Evolutionary conservation across 2,888 invertebrate species (phyloP), one percentile per base, ranked within the genome.

Genomic region (Mactromeris polynyma): DNA sequence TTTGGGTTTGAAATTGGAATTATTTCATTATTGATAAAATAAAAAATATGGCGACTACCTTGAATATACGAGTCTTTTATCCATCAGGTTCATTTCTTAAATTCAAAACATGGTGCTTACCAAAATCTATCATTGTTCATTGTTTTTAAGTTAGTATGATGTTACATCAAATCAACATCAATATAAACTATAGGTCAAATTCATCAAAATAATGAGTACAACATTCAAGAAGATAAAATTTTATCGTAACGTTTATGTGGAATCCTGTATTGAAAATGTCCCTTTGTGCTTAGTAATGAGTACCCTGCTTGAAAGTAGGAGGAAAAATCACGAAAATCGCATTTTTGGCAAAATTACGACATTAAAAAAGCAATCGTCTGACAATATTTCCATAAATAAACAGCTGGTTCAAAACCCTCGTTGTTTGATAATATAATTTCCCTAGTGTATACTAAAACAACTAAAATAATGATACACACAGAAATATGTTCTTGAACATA

Each of bases 371-470:
- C n/a, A 58, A n/a, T 58, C 7, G 42, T 42, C 14, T 58, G n/a
- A 21, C 58, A 19, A 58, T 58, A 7, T 58, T 58, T 2, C 58
- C 21, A 58, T 58, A 58, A 58, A 58, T n/a, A 58, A 58, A 14
- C 58, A 21, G 4, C 2, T 26, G 26, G 58, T 26, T 64, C 58
- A 64, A n/a, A 64, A 26, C 2, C 26, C 36, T 73, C 33, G 36
- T 36, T 73, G 73, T 73, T 73, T 69, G 69, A 14, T 33, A n/a
- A 69, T 69, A 33, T 31, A 69, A 31, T 31, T 69, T 69, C 69
- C 69, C 69, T 33, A 33, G 69, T 31, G 69, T 31, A 6, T 69
- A 33, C 33, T 31, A 17, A 33, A 69, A 69, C 31, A 69, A 14
- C 33, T n/a, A 69, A 9, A 33, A 26, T n/a, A 69, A 31, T 33